These are phyloP conservation scores for Yponomeuta cagnagella DNA, from an alignment of 2,888 invertebrate genomes.

Conservation along the genomic window DNA sequence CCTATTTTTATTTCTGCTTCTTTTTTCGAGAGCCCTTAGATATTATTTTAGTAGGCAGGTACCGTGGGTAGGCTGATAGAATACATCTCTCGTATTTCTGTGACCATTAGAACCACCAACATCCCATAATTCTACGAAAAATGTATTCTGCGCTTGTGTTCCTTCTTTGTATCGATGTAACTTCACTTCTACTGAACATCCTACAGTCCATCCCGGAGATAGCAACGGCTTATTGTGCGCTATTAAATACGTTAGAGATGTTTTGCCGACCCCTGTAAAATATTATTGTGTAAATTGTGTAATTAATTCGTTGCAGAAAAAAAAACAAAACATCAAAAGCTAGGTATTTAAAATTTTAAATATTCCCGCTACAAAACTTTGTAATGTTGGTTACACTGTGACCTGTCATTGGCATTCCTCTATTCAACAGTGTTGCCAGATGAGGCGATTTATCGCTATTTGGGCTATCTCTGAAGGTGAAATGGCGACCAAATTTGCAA, in stretches of 20 bases:
- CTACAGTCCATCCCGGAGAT: constrained; percentile 96
- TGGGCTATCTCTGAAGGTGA: too few species aligned
- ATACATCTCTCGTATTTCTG: constrained; percentile 93
- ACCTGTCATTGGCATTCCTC: too few species aligned
- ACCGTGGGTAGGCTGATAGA: constrained; percentile 96
- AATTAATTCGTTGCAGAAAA: not conserved
- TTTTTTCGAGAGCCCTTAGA: too few species aligned
- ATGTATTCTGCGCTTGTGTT: constrained; percentile 91
- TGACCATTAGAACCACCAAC: constrained; percentile 96
- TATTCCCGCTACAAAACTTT: too few species aligned
- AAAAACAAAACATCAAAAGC: not conserved
- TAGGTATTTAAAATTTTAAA: too few species aligned
- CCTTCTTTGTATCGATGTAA: constrained; percentile 96
- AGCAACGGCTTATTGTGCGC: constrained; percentile 89
- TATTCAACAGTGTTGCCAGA: too few species aligned
- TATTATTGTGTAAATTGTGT: not conserved
- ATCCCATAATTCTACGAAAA: constrained; percentile 97
- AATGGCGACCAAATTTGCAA: too few species aligned
- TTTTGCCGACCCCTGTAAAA: constrained; percentile 93
- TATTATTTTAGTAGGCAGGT: constrained; percentile 22
- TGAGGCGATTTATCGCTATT: too few species aligned
- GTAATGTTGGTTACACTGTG: too few species aligned
- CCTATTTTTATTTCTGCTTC: too few species aligned
- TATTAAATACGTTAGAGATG: constrained; percentile 93
- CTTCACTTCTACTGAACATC: constrained; percentile 96